Percentiles rank a stretch among this genome's conserved stretches.
Conservation (phyloP, 2,113 vertebrate genomes). For the Paracanthobrama guichenoti region DNA sequence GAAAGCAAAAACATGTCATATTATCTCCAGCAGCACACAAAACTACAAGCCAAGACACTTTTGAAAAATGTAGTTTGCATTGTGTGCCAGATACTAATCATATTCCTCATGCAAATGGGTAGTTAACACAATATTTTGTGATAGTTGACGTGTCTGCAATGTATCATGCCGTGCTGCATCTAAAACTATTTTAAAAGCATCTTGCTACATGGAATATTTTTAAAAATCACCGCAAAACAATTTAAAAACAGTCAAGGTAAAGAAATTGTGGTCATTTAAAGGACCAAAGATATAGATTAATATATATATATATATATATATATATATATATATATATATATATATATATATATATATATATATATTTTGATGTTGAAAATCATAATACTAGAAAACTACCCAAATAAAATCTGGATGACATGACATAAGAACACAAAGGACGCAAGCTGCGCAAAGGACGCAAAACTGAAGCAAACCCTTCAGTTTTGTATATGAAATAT, state of each 20-base stretch:
- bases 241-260: neutral
- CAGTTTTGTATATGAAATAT: neutral
- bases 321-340: too few relatives aligned
- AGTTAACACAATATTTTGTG: neutral
- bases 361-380: neutral
- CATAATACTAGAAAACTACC: neutral
- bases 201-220: neutral
- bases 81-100: neutral
- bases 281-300: neutral
- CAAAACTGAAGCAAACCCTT: too few relatives aligned
- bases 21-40: slow-evolving; percentile 42
- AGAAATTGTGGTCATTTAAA: neutral
- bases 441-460: too few relatives aligned
- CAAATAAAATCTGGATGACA: neutral
- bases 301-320: neutral
- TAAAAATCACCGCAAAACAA: neutral
- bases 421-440: neutral
- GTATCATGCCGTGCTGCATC: neutral
- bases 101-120: neutral
- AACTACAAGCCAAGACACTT: slow-evolving; percentile 25
- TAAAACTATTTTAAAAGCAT: neutral
- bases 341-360: too few relatives aligned
- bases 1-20: slow-evolving; percentile 40
- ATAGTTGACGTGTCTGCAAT: neutral
- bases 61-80: neutral